Evolutionary conservation across 2,888 invertebrate species (phyloP), one percentile per base, ranked within the genome.

Genomic region (Choristoneura rosaceana): DNA sequence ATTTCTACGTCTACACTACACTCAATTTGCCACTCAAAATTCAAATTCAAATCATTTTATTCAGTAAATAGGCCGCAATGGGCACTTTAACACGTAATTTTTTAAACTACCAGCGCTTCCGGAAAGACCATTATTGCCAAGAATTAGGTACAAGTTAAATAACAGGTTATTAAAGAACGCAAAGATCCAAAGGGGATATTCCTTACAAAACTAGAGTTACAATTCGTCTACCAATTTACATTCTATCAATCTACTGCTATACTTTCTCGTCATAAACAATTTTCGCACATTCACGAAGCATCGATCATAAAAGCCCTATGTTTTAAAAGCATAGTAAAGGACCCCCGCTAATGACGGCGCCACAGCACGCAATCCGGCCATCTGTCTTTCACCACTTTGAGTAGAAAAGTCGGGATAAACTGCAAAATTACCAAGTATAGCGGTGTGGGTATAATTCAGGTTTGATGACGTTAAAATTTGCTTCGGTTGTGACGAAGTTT

Each of bases 301-400:
- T 70, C 69, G 58, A 70, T 70, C 69, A 70, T 58, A 52, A 45
- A 15, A 55, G 17, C 69, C 50, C 55, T 58, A 50, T 64, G 47
- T 47, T 14, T 70, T 70, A 70, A 70, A 62, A 63, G 63, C 45
- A 63, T 34, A 17, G 8, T 4, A 17, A 64, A 70, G 17, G 69
- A 63, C 55, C 34, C 45, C 62, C 15, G 45, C 69, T 71, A 71
- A 71, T 68, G 71, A 71, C 67, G 25, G 58, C 67, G 38, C n/a
- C 58, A 50, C 33, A 7, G 33, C 73, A 73, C 73, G 73, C 73
- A 63, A 73, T 73, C 58, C 41, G 3, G 15, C 73, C 63, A 73
- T 73, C 64, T 69, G 63, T 73, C 73, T 73, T 50, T 41, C 33
- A 17, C 73, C 73, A 73, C 73, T 73, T 73, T 69, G 63, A 69